Evolutionary conservation across 2,113 vertebrate genomes (phyloP), one percentile per base, ranked within the genome.

Genomic region (Phylloscopus trochilus): DNA sequence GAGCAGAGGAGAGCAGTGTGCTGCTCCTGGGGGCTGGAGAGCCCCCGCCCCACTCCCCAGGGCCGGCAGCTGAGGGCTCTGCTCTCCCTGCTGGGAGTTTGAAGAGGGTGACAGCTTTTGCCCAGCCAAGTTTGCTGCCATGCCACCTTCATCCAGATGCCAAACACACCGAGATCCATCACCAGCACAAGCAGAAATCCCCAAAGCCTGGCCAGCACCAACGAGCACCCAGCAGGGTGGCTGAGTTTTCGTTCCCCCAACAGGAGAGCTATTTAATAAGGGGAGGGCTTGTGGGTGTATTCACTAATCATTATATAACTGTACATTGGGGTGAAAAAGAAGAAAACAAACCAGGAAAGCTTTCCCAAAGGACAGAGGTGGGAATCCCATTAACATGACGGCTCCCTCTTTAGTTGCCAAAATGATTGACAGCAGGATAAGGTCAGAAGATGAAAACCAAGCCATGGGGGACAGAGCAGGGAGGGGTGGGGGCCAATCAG

Each of bases 391-490:
- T 87, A 85, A 70, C 24, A 7, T 56, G 75, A 87, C 1, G 13
- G 75, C 62, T 77, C 80, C 63, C 51, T 93, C 78, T 84, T 87
- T 90, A 94, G 88, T 93, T 93, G 59, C 90, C 74, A 51, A 87
- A 92, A 85, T 96, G 92, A 96, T 37, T 96, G 95, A 67, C 92
- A 93, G 78, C 28, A 69, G 89, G 87, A 87, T 96, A 94, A 96
- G 91, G 91, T 97, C 93, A 95, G 74, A 91, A 92, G 89, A 93
- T 89, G 84, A 91, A 93, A 95, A 91, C 91, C 82, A 87, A 96
- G 83, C 88, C 86, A 35, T 76, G 60, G 88, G 86, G 39, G 74
- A 72, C 13, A 81, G 62, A 81, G 55, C 2, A 1, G 63, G 66
- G 39, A 59, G 37, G 69, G 79, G 85, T 92, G 83, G 77, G 86